Percentiles rank a stretch among this genome's conserved stretches.
These are phyloP conservation scores for Littorina saxatilis DNA, from an alignment of 1,140 invertebrate genomes.

Conservation along the genomic window DNA sequence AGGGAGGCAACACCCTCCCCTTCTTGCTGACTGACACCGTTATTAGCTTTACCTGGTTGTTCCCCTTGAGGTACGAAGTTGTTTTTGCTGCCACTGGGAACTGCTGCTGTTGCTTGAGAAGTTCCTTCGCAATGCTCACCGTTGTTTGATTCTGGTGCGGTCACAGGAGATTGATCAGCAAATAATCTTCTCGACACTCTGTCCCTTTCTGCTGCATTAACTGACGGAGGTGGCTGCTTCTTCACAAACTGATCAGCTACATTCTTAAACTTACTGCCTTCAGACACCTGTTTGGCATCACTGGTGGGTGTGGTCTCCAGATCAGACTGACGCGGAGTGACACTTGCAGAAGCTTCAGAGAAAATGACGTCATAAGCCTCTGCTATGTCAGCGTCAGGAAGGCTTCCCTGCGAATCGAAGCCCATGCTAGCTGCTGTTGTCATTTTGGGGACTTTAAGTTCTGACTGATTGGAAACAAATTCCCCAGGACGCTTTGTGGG, in stretches of 20 bases:
- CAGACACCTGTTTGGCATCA: too few relatives aligned
- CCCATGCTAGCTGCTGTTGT: too few relatives aligned
- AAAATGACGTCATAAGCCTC: neutral
- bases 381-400: neutral
- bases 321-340: neutral
- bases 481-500: neutral
- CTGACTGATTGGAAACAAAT: neutral
- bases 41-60: neutral
- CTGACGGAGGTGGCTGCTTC: neutral
- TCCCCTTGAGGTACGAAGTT: neutral
- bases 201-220: neutral
- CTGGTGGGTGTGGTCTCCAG: slow-evolving; percentile 7
- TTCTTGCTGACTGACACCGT: neutral
- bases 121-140: neutral
- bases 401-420: neutral
- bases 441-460: neutral
- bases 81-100: neutral
- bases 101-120: neutral
- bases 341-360: neutral
- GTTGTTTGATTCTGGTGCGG: too few relatives aligned
- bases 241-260: neutral
- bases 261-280: too few relatives aligned
- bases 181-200: slow-evolving; percentile 12
- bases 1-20: slow-evolving; percentile 4
- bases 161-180: neutral